A percentile compares a stretch with the other conserved stretches of the same genome.
phyloP scores from a whole-genome alignment of 2,113 vertebrate species.

The Seriola quinqueradiata region DNA sequence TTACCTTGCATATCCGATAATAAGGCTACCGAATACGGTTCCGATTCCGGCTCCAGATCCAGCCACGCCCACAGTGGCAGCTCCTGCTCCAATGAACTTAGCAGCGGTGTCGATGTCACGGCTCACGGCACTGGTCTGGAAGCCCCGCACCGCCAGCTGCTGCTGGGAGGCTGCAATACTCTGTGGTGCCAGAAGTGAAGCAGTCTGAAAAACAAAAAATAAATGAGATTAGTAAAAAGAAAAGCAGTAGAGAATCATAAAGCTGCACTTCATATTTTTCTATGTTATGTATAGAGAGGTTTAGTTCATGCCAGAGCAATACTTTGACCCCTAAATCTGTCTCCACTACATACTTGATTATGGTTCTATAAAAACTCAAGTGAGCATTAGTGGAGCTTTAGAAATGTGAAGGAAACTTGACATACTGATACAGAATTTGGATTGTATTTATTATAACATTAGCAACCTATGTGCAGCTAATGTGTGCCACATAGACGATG shows the following conservation, averaged over 20 bases:
- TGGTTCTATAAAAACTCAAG: too few species aligned
- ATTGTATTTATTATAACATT: background rate
- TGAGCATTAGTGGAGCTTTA: too few species aligned
- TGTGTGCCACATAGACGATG: too few species aligned
- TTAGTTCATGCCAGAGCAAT: too few species aligned
- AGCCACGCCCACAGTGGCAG: constrained; percentile 98
- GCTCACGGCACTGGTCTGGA: constrained; percentile 96
- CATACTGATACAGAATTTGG: too few species aligned
- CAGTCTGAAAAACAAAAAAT: constrained; percentile 80
- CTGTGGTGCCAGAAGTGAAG: constrained; percentile 85
- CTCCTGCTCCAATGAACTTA: constrained; percentile 99
- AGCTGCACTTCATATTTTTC: background rate
- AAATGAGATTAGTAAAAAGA: background rate
- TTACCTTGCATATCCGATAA: constrained; percentile 99
- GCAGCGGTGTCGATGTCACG: constrained; percentile 98
- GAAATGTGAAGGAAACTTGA: too few species aligned
- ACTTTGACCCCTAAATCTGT: too few species aligned
- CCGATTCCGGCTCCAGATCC: constrained; percentile 99
- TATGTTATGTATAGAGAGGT: too few species aligned
- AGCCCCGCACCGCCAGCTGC: constrained; percentile 89
- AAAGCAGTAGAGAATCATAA: background rate
- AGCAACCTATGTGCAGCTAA: background rate
- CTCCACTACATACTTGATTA: too few species aligned
- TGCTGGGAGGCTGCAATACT: constrained; percentile 79
- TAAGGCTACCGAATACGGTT: constrained; percentile 98